Base-by-base conservation (phyloP, 1,140 invertebrate genomes). In the Trialeurodes vaporariorum region DNA sequence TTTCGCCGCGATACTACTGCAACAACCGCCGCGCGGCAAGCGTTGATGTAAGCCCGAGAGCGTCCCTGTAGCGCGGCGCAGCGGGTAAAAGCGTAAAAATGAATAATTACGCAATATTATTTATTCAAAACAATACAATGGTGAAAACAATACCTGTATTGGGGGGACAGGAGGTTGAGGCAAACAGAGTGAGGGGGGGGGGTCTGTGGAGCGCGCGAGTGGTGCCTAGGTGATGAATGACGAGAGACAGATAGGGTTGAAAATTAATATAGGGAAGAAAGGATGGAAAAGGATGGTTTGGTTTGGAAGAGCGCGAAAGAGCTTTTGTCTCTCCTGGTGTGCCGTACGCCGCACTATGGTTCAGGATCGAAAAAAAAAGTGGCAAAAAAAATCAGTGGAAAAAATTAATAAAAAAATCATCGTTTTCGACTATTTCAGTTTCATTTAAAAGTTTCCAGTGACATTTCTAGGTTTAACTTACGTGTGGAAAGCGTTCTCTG, bases 71-170 rank as follows among this genome's bases (percentile, higher is more conserved):
- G n/a, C n/a, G n/a, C n/a, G n/a, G n/a, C n/a, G n/a, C n/a, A n/a
- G n/a, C n/a, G n/a, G n/a, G 34, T 49, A 49, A 49, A 49, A 49
- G 34, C 34, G 34, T 49, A 49, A 49, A 49, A 49, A 49, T 49
- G 34, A 49, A 49, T 49, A 49, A 49, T 49, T 49, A 49, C 34
- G 34, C 34, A 49, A 49, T 49, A 49, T 49, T 49, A 49, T 49
- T 49, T 49, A 49, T 17, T 9, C 34, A 17, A 49, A 49, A 49
- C 34, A 49, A 49, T 49, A 49, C 34, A 17, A 49, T 17, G 34
- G 34, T 9, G 34, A 17, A 49, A 49, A 49, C 34, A 49, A 49
- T 49, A 49, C 34, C 34, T 49, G 34, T 49, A 49, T 49, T 17
- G 34, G 34, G 17, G 34, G 34, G 17, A 49, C 5, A 49, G 17